Percentiles rank a stretch among this genome's conserved stretches.
Evolutionary conservation across 2,113 vertebrate genomes (phyloP).

Genomic region (Tachysurus vachellii): DNA sequence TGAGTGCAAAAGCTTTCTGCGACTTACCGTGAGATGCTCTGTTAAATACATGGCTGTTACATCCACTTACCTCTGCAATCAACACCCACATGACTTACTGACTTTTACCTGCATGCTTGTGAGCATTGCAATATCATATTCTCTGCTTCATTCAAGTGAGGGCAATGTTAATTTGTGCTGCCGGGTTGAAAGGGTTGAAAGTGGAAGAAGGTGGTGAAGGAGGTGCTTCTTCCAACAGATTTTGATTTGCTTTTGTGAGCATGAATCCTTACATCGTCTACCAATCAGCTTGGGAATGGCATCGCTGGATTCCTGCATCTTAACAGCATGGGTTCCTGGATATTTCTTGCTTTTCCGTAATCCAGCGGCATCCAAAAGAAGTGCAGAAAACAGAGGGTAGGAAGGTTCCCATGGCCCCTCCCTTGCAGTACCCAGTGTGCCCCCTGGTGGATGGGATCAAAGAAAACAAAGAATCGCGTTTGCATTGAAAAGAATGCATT

Average conservation of each 20-base stretch:
- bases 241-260: slow-evolving; percentile 74
- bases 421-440: slow-evolving; percentile 83
- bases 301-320: slow-evolving; percentile 80
- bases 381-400: slow-evolving; percentile 82
- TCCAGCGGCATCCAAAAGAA: slow-evolving; percentile 86
- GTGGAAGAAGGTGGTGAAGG: slow-evolving; percentile 57
- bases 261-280: slow-evolving; percentile 89
- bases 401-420: slow-evolving; percentile 63
- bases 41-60: slow-evolving; percentile 35
- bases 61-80: slow-evolving; percentile 68
- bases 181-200: slow-evolving; percentile 51
- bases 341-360: slow-evolving; percentile 75
- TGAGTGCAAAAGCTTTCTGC: slow-evolving; percentile 23
- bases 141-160: slow-evolving; percentile 49
- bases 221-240: slow-evolving; percentile 20
- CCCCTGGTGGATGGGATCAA: slow-evolving; percentile 80
- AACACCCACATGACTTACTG: slow-evolving; percentile 54
- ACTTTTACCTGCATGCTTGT: slow-evolving; percentile 71
- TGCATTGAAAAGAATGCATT: slow-evolving; percentile 3
- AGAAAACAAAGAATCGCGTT: slow-evolving; percentile 20
- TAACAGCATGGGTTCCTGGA: slow-evolving; percentile 71
- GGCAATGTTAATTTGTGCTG: slow-evolving; percentile 60
- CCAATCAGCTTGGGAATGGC: slow-evolving; percentile 84
- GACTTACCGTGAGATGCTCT: slow-evolving; percentile 41
- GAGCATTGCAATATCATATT: background rate